Base-by-base conservation (phyloP, 2,888 invertebrate species). In the Trissolcus japonicus region DNA sequence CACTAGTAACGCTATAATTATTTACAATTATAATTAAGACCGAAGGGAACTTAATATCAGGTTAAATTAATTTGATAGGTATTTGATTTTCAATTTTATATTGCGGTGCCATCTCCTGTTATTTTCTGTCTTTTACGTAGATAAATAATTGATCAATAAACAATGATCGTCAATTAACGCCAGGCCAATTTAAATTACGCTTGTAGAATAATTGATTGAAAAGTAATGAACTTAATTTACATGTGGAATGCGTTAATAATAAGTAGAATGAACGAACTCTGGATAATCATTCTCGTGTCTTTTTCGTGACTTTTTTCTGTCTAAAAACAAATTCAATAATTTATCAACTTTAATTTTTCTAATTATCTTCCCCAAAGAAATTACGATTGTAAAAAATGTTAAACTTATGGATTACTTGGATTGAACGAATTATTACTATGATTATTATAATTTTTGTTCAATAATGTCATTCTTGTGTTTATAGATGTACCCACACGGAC, bases 1-100 rank as follows among this genome's bases (percentile, higher is more conserved):
- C 57, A 2, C 14, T 46, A 19, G 2, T 19, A 46, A 11, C 41
- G 21, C 14, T 57, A 17, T 59, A 59, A 67, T 67, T 67, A 67
- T 40, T 57, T 41, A 51, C 41, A 51, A 51, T 67, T 43, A 7
- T 66, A 66, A 66, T 57, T 67, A 57, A 51, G 35, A 57, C 50
- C 53, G 43, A 59, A 59, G 21, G 25, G 11, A 1, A 35, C 41
- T 13, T 25, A 46, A 19, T 46, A 25, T 11, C 16, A 7, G 7
- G 46, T 46, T 7, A 16, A 16, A 14, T 46, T 46, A 46, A 46
- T 16, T 46, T 46, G 11, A 11, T 11, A 25, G 4, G 3, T 25
- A 9, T 9, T 35, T 11, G 9, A 35, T 35, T 35, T 35, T 25
- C 6, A 25, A 25, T 25, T 25, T 25, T 25, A 25, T 25, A 3